Evolutionary conservation across 2,888 invertebrate species (phyloP), one percentile per base, ranked within the genome.

Genomic region (Ryuthela nishihirai): DNA sequence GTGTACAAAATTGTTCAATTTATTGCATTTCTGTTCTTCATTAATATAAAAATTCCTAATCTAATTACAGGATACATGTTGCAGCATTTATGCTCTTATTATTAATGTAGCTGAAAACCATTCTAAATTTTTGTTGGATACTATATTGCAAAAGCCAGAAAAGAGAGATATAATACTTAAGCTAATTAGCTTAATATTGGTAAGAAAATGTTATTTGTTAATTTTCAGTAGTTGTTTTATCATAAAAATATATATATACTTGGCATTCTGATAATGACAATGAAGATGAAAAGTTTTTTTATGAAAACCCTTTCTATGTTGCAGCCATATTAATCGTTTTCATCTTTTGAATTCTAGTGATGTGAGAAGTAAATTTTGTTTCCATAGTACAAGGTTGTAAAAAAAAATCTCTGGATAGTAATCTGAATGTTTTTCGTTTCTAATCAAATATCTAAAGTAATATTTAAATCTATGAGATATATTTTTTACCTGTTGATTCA

Each of bases 71-170:
- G 89, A 90, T 68, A 69, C 68, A 18, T 72, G 72, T 52, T 70
- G 70, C 32, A 70, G 72, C n/a, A 65, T 76, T 10, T 72, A 72
- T 50, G 71, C 71, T 55, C 67, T 76, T 34, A 69, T 77, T 67
- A 69, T 74, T 67, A 81, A 83, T 1, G 75, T 86, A 3, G 84
- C 83, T 21, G 88, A 88, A 70, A 80, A 82, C 15, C 87, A 89
- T 74, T 80, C 85, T 38, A 74, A 78, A 34, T 68, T 76, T 4
- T 74, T 85, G 20, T 74, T 84, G 17, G 71, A 80, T 12, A 78
- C 78, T 52, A 69, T 82, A 1, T 71, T 77, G 23, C 75, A 75
- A 2, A 76, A 76, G 64, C 74, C 78, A 45, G 77, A 80, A 36
- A 72, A 78, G 26, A 78, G 78, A 18, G 77, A 80, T 63, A 76